These are phyloP conservation scores for Atrina japonica DNA, from an alignment of 2,888 invertebrate genomes.

Conservation along the genomic window DNA sequence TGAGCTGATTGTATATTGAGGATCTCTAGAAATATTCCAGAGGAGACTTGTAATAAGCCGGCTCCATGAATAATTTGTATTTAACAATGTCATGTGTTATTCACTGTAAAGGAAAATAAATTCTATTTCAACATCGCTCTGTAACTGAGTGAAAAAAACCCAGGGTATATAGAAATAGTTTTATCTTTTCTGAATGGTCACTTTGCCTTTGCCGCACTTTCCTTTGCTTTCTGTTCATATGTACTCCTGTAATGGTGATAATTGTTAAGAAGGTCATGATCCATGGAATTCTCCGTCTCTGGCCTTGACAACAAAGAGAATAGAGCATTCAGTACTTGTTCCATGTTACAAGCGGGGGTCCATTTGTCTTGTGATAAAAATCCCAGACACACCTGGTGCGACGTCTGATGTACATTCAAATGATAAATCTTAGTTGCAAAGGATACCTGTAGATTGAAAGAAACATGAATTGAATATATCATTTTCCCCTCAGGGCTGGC, in stretches of 20 bases:
- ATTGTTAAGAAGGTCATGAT: slow-evolving; percentile 20
- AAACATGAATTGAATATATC: no score
- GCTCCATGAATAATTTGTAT: no score
- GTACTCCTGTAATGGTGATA: not conserved
- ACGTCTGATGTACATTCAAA: slow-evolving; percentile 10
- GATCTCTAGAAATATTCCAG: no score
- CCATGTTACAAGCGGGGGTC: slow-evolving; percentile 6
- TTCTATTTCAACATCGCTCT: no score
- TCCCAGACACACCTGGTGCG: slow-evolving; percentile 12
- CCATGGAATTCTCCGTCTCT: slow-evolving; percentile 18
- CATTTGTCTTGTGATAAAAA: slow-evolving; percentile 15
- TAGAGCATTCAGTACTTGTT: slow-evolving; percentile 9
- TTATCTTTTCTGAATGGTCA: no score
- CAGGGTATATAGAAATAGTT: no score
- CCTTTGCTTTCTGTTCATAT: not conserved
- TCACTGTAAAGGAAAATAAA: no score
- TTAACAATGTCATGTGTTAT: no score
- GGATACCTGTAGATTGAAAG: slow-evolving; percentile 9
- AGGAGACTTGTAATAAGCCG: no score
- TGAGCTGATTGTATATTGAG: no score
- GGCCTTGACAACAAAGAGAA: slow-evolving; percentile 13
- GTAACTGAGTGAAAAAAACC: no score
- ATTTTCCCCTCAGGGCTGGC: not conserved
- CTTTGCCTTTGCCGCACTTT: no score
- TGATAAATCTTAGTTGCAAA: slow-evolving; percentile 16